A percentile compares a stretch with the other conserved stretches of the same genome.
Conservation (phyloP, 2,888 invertebrate species). For the Hemistola chrysoprasaria region DNA sequence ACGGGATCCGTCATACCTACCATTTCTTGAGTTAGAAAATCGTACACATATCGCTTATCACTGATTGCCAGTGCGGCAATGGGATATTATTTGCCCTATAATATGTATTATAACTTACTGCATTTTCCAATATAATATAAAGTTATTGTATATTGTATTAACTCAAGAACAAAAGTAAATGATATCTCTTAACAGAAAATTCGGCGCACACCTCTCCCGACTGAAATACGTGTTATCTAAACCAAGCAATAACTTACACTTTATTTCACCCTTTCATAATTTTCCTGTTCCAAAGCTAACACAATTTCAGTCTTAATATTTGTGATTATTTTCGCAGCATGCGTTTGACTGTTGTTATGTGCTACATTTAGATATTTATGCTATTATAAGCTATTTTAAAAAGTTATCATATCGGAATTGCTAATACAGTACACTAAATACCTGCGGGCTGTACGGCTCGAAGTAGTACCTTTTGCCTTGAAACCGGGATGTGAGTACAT, state of each 20-base stretch:
- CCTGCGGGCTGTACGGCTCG: slow-evolving; percentile 12
- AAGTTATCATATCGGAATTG: slow-evolving; percentile 12
- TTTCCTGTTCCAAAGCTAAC: slow-evolving; percentile 35
- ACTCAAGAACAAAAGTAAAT: too few relatives aligned
- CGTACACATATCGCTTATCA: too few relatives aligned
- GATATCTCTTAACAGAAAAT: slow-evolving; percentile 20
- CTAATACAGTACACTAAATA: slow-evolving; percentile 18
- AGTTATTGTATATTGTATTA: too few relatives aligned
- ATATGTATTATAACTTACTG: too few relatives aligned
- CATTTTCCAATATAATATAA: too few relatives aligned
- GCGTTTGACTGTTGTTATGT: slow-evolving; percentile 36
- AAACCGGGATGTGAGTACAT: slow-evolving; percentile 21
- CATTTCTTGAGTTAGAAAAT: too few relatives aligned
- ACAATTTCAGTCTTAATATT: slow-evolving; percentile 50
- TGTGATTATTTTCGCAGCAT: slow-evolving; percentile 33
- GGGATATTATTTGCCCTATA: too few relatives aligned
- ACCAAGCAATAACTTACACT: slow-evolving; percentile 2
- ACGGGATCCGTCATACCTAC: too few relatives aligned
- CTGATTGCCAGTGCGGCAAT: too few relatives aligned
- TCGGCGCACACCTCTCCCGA: slow-evolving; percentile 31
- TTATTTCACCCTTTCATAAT: background rate
- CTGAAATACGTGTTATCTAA: slow-evolving; percentile 47
- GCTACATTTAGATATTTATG: slow-evolving; percentile 30
- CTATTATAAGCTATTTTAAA: slow-evolving; percentile 17
- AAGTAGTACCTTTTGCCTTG: slow-evolving; percentile 35